phyloP scores from a whole-genome alignment of 2,797 vertebrate species.

The Spondyliosoma cantharus region DNA sequence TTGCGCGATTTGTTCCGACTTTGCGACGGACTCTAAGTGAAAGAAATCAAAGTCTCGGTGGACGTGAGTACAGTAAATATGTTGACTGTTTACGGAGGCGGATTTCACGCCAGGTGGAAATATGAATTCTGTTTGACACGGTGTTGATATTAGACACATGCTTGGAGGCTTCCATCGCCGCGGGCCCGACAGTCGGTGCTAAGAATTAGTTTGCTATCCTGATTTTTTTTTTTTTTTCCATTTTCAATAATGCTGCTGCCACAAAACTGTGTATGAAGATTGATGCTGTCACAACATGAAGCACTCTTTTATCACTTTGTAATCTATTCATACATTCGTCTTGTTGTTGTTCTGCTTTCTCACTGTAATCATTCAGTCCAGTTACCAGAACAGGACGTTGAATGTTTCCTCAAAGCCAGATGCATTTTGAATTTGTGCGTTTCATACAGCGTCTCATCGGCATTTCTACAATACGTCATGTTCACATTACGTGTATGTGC shows the following conservation, averaged over 20 bases:
- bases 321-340: neutral
- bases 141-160: constrained; percentile 17
- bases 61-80: constrained; percentile 26
- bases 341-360: neutral
- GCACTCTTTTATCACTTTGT: neutral
- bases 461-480: too few relatives aligned
- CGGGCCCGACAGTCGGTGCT: constrained; percentile 12
- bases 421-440: too few relatives aligned
- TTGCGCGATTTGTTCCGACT: constrained; percentile 1
- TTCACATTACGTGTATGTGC: too few relatives aligned
- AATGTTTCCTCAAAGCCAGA: too few relatives aligned
- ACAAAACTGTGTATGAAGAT: neutral
- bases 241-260: constrained; percentile 10
- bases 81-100: constrained; percentile 15
- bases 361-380: neutral
- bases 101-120: constrained; percentile 34
- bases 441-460: too few relatives aligned
- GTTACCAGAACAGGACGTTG: too few relatives aligned
- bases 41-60: constrained; percentile 19
- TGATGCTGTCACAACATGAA: neutral
- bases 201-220: neutral
- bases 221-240: constrained; percentile 4
- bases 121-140: constrained; percentile 24
- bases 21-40: constrained; percentile 19
- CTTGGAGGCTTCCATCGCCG: constrained; percentile 9